These are phyloP conservation scores for Alcis repandata DNA, from an alignment of 2,888 invertebrate genomes.

Conservation along the genomic window DNA sequence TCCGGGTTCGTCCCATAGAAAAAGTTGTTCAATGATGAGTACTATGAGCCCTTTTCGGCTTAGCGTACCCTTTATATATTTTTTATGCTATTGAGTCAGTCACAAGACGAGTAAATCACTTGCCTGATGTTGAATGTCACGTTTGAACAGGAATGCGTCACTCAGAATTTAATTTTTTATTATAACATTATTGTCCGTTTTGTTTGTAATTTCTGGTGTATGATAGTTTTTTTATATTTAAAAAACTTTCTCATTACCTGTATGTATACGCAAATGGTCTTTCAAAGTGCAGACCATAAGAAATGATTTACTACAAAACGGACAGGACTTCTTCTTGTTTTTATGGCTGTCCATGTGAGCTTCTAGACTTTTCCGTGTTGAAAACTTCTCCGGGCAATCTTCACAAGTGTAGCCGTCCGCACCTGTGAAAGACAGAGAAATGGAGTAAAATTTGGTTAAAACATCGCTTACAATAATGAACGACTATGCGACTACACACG, in stretches of 20 bases:
- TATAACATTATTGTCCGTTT: too few relatives aligned
- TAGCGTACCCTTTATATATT: too few relatives aligned
- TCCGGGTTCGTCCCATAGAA: too few relatives aligned
- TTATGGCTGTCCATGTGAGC: conserved; percentile 80
- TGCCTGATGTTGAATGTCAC: too few relatives aligned
- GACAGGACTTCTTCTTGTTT: conserved; percentile 82
- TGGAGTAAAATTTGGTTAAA: not conserved
- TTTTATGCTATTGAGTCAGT: too few relatives aligned
- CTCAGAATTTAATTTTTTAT: too few relatives aligned
- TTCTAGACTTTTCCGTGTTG: conserved; percentile 73
- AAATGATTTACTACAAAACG: conserved; percentile 74
- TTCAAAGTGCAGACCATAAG: conserved; percentile 86
- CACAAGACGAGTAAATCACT: too few relatives aligned
- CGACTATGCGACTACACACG: too few relatives aligned
- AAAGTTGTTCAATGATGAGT: too few relatives aligned
- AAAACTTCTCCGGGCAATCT: conserved; percentile 75
- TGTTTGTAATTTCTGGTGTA: too few relatives aligned
- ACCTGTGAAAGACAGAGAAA: not conserved
- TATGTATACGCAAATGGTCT: conserved; percentile 86
- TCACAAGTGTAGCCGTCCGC: conserved; percentile 75
- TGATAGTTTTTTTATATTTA: not conserved
- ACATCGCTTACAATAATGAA: not conserved
- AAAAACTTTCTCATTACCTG: conserved; percentile 40
- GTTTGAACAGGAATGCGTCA: too few relatives aligned
- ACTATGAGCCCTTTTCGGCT: too few relatives aligned